Evolutionary conservation across 1,140 invertebrate species (phyloP).

Genomic region (Megathymus violae): DNA sequence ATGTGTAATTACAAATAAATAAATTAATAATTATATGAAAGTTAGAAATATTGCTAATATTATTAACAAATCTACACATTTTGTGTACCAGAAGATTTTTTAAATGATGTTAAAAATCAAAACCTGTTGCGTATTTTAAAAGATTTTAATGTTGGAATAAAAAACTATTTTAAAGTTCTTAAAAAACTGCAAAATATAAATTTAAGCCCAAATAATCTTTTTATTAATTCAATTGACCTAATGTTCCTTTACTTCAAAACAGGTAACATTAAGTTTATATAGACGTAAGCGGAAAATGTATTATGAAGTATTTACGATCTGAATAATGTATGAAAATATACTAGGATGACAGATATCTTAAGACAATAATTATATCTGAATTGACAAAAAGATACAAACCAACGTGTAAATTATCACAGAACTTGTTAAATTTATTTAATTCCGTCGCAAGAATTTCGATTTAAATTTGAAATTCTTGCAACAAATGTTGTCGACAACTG

Average conservation of each 20-base stretch:
- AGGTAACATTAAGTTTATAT: conserved; percentile 23
- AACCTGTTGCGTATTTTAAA: too few relatives aligned
- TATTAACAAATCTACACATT: too few relatives aligned
- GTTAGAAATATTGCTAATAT: too few relatives aligned
- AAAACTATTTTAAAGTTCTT: too few relatives aligned
- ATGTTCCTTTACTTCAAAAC: conserved; percentile 18
- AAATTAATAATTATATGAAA: too few relatives aligned
- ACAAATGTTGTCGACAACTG: conserved; percentile 52
- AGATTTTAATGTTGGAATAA: too few relatives aligned
- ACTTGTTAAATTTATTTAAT: not conserved
- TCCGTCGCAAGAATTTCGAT: conserved; percentile 6
- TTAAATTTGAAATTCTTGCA: conserved; percentile 21
- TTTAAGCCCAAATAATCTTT: conserved; percentile 28
- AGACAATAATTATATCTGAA: not conserved
- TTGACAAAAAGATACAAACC: not conserved
- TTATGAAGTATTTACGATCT: conserved; percentile 16
- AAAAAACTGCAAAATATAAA: too few relatives aligned
- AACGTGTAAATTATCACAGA: conserved; percentile 13
- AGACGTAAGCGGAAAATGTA: conserved; percentile 12
- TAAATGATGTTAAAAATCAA: too few relatives aligned
- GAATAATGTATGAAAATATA: conserved; percentile 24
- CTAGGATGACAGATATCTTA: conserved; percentile 18
- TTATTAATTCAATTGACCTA: not conserved
- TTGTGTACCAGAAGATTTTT: too few relatives aligned
- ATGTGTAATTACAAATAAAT: too few relatives aligned